Base-by-base conservation (phyloP, 2,113 vertebrate genomes). In the Periophthalmodon schlosseri region DNA sequence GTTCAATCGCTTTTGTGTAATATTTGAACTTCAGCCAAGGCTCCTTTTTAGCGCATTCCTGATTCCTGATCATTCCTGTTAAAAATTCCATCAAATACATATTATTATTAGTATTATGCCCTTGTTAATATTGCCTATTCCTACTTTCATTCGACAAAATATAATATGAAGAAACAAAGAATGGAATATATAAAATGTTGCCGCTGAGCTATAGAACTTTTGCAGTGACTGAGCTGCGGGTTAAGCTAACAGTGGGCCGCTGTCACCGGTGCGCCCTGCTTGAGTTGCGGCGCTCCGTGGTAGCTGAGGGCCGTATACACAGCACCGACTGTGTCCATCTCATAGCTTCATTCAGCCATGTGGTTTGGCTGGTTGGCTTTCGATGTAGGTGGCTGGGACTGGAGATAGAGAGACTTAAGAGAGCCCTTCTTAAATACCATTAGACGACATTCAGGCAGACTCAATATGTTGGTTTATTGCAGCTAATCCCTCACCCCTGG, bases 341-440 rank as follows among this genome's bases (percentile, higher is more conserved):
- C 88, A 84, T 77, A 85, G 89, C 81, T 84, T 77, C 86, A 83
- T 90, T 89, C 86, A 89, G 82, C 78, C 20, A 11, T 91, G 90
- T 56, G 91, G 91, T 91, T 90, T 92, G 91, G 91, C 90, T 87
- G 68, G 75, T 71, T 12, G 36, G 50, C 71, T 61, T 4, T 67
- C 91, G 69, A 88, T 87, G 91, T 92, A 91, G 91, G 91, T 92
- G 91, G 91, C 83, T 86, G 64, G 23, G 71, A 78, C 72, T 84
- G 80, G 85, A 88, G 88, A 89, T 90, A 86, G 64, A 83, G 88
- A 84, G 80, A 82, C 79, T 84, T 54, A 63, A 84, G 81, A 87
- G 84, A 79, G 73, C 83, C 74, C 8, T 81, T 77, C 84, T 89
- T 88, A 87, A 90, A 88, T 39, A 44, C 82, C 74, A 79, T 87